phyloP scores from a whole-genome alignment of 2,797 vertebrate genomes.

The Paguma larvata region DNA sequence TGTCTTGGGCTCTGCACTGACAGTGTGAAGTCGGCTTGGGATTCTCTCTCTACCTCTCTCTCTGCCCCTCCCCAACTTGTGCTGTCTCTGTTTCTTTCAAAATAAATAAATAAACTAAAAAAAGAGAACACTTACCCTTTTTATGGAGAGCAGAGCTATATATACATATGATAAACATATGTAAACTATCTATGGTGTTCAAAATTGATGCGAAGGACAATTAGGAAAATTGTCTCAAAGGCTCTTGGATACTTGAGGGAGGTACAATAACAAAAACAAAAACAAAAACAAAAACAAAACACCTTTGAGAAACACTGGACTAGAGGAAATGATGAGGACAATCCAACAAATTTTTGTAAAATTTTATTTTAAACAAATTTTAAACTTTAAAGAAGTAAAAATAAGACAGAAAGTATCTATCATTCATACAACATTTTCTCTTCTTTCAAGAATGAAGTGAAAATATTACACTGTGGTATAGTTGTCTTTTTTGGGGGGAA shows the following conservation, averaged over 20 bases:
- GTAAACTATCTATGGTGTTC: neutral
- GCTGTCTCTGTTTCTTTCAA: too few relatives aligned
- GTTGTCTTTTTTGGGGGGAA: neutral
- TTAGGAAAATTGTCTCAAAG: neutral
- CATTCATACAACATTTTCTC: neutral
- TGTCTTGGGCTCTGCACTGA: too few relatives aligned
- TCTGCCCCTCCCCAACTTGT: too few relatives aligned
- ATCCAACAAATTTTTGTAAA: neutral
- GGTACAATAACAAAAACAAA: neutral
- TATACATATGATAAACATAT: neutral
- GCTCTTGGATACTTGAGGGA: neutral
- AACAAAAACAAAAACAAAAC: neutral
- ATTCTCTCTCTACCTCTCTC: too few relatives aligned
- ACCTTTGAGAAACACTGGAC: neutral
- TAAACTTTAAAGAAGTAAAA: neutral
- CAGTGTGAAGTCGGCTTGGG: too few relatives aligned
- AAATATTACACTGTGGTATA: neutral
- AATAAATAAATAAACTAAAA: too few relatives aligned
- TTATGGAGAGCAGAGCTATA: neutral
- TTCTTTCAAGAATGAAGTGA: neutral
- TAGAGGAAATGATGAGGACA: neutral
- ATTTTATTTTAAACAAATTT: neutral
- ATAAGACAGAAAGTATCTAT: neutral
- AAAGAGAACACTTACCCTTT: neutral
- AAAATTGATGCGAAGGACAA: neutral